These are phyloP conservation scores for Rhadina sibilatrix DNA, from an alignment of 2,113 vertebrate genomes.

Conservation along the genomic window DNA sequence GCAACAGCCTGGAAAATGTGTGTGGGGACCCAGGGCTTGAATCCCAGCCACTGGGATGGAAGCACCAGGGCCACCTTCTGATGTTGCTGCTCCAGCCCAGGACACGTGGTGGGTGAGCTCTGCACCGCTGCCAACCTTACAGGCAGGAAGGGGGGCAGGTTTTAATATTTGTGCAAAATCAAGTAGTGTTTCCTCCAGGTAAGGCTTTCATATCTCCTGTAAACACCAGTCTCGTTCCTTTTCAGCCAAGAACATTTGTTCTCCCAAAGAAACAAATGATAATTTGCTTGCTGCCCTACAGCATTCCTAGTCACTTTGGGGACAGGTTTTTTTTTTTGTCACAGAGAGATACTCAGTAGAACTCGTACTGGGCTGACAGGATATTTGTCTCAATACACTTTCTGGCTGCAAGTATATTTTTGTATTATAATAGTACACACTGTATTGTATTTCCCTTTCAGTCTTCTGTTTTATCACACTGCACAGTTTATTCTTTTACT, in stretches of 20 bases:
- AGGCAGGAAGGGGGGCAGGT: neutral
- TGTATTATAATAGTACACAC: neutral
- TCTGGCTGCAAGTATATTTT: neutral
- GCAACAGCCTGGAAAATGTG: accelerated
- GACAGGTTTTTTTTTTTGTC: neutral
- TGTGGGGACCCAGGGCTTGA: neutral
- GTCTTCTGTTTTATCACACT: neutral
- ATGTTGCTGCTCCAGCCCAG: neutral
- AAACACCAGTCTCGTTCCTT: neutral
- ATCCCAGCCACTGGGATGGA: accelerated
- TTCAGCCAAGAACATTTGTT: neutral
- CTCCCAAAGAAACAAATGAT: neutral
- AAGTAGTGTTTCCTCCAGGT: neutral
- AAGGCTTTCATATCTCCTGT: neutral
- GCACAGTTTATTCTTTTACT: neutral
- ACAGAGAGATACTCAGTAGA: neutral
- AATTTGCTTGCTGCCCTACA: neutral
- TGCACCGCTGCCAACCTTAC: neutral
- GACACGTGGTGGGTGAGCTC: neutral
- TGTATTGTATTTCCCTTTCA: neutral
- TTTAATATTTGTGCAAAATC: neutral
- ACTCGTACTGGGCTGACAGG: neutral
- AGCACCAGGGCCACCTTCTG: neutral
- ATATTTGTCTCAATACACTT: neutral
- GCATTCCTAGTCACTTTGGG: neutral